Percentiles rank a stretch among this genome's conserved stretches.
Evolutionary conservation across 1,140 invertebrate genomes (phyloP).

Genomic region (Elysia chlorotica): DNA sequence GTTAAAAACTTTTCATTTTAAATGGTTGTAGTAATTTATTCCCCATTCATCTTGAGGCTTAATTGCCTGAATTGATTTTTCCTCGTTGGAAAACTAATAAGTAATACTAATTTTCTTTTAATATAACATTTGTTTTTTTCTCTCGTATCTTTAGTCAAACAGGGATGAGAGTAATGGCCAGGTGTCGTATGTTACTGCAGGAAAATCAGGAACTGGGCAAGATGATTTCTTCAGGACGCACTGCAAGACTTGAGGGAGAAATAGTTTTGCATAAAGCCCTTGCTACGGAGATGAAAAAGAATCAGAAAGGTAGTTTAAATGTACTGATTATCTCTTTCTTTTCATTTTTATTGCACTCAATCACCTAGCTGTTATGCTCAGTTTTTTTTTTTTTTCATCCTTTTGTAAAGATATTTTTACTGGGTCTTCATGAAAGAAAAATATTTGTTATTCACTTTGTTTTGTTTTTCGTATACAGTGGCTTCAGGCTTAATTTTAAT

Average conservation of each 20-base stretch:
- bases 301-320: conserved; percentile 79
- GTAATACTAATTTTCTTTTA: too few relatives aligned
- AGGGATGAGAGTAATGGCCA: conserved; percentile 96
- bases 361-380: background rate
- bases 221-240: conserved; percentile 90
- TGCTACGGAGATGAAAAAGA: conserved; percentile 95
- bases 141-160: conserved; percentile 69
- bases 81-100: too few relatives aligned
- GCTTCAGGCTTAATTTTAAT: too few relatives aligned
- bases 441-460: background rate
- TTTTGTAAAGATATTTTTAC: background rate
- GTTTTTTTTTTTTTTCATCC: background rate
- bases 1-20: too few relatives aligned
- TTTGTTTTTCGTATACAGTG: too few relatives aligned
- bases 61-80: too few relatives aligned
- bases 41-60: too few relatives aligned
- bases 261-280: conserved; percentile 93
- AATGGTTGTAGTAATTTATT: too few relatives aligned
- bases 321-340: background rate
- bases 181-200: conserved; percentile 93
- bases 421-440: background rate
- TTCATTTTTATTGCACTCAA: background rate
- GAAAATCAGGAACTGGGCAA: conserved; percentile 98
- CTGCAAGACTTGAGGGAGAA: conserved; percentile 95
- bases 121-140: too few relatives aligned